phyloP scores from a whole-genome alignment of 1,140 invertebrate genomes.

The Scaptodrosophila lebanonensis region DNA sequence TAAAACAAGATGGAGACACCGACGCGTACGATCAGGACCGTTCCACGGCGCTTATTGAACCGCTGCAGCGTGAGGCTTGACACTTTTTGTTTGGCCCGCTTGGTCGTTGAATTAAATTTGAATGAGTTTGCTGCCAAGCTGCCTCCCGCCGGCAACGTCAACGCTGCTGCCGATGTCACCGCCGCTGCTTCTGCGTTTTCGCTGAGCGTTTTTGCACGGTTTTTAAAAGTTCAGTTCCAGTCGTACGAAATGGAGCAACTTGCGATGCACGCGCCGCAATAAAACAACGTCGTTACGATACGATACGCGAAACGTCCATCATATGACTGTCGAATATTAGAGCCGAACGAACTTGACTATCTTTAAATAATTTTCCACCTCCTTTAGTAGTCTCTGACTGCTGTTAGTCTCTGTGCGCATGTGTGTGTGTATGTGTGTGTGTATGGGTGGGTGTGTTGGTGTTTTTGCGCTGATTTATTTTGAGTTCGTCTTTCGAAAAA shows the following conservation, averaged over 20 bases:
- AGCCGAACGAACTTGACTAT: conserved; percentile 14
- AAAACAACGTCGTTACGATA: conserved; percentile 33
- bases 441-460: too few species aligned
- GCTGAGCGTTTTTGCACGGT: conserved; percentile 14
- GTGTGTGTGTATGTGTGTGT: not conserved
- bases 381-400: conserved; percentile 24
- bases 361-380: conserved; percentile 32
- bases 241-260: not conserved
- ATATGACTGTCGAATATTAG: conserved; percentile 35
- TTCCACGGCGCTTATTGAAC: conserved; percentile 63
- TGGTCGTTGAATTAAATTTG: conserved; percentile 9
- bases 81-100: conserved; percentile 56
- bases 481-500: conserved; percentile 5
- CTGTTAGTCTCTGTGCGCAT: conserved; percentile 2
- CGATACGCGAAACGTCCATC: conserved; percentile 44
- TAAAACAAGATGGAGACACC: conserved; percentile 18
- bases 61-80: conserved; percentile 54
- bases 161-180: conserved; percentile 30
- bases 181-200: conserved; percentile 17
- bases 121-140: conserved; percentile 25
- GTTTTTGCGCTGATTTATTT: too few species aligned
- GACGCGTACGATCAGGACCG: conserved; percentile 55
- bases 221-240: conserved; percentile 7
- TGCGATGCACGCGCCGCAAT: conserved; percentile 25
- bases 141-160: conserved; percentile 58